Conservation (phyloP, 2,113 vertebrate species). For the Semicossyphus pulcher region DNA sequence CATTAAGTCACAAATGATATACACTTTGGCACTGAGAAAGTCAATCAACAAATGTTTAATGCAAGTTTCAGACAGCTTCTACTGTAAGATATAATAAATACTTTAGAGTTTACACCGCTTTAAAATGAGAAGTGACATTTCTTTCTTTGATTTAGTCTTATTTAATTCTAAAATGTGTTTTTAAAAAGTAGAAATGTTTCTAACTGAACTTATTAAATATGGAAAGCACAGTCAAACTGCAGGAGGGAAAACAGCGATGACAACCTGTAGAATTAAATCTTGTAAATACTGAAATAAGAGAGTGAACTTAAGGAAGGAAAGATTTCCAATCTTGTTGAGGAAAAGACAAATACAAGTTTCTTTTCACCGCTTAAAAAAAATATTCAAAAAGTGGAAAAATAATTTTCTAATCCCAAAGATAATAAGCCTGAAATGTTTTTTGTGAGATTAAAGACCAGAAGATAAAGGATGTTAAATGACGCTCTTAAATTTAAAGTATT, state of each 20-base stretch:
- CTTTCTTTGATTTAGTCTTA: too few relatives aligned
- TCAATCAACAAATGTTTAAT: not conserved
- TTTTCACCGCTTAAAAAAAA: not conserved
- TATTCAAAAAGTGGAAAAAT: not conserved
- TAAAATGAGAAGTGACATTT: too few relatives aligned
- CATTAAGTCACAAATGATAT: not conserved
- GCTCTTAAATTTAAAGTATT: too few relatives aligned
- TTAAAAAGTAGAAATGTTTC: not conserved
- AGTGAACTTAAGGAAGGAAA: not conserved
- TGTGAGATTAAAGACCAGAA: too few relatives aligned
- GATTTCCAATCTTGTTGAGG: too few relatives aligned
- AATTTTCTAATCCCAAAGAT: too few relatives aligned
- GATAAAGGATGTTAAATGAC: too few relatives aligned
- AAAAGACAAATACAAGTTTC: not conserved
- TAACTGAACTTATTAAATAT: not conserved
- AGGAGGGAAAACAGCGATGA: not conserved
- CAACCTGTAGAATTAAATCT: not conserved
- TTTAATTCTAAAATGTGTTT: not conserved
- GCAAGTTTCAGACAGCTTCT: too few relatives aligned
- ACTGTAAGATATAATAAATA: too few relatives aligned
- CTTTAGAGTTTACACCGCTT: too few relatives aligned
- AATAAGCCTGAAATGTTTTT: too few relatives aligned
- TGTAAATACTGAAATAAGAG: not conserved
- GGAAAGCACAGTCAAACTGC: not conserved
- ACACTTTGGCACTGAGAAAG: not conserved